Percentiles rank a stretch among this genome's conserved stretches.
phyloP scores from a whole-genome alignment of 2,113 vertebrate species.

The Clupea harengus region DNA sequence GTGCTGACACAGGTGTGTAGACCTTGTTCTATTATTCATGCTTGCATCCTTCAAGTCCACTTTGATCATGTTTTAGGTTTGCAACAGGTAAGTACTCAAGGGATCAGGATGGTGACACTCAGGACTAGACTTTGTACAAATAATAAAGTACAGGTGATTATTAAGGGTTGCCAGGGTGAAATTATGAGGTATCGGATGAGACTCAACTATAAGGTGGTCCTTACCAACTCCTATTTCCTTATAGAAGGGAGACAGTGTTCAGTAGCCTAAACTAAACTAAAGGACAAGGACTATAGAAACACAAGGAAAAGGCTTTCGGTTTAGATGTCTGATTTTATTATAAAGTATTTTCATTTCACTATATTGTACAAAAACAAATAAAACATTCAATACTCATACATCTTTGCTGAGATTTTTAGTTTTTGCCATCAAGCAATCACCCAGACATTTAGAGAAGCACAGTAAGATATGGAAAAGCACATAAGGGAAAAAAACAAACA shows the following conservation, averaged over 20 bases:
- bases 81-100: too few relatives aligned
- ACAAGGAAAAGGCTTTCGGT: neutral
- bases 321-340: slow-evolving; percentile 16
- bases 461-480: neutral
- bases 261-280: neutral
- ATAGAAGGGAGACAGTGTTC: too few relatives aligned
- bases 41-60: too few relatives aligned
- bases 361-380: slow-evolving; percentile 17
- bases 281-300: neutral
- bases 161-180: neutral
- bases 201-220: too few relatives aligned
- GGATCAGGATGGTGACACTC: too few relatives aligned
- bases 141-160: neutral
- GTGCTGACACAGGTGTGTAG: too few relatives aligned
- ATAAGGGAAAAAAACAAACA: neutral
- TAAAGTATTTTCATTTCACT: slow-evolving; percentile 17
- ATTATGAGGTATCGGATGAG: neutral
- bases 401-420: slow-evolving; percentile 2
- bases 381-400: slow-evolving; percentile 9
- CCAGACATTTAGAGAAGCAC: neutral
- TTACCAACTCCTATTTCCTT: too few relatives aligned
- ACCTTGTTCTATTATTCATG: too few relatives aligned
- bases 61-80: too few relatives aligned
- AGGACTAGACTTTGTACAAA: too few relatives aligned
- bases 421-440: neutral